These are phyloP conservation scores for Rambutsinella grinnellia DNA, from an alignment of 2,888 invertebrate genomes.

Conservation along the genomic window DNA sequence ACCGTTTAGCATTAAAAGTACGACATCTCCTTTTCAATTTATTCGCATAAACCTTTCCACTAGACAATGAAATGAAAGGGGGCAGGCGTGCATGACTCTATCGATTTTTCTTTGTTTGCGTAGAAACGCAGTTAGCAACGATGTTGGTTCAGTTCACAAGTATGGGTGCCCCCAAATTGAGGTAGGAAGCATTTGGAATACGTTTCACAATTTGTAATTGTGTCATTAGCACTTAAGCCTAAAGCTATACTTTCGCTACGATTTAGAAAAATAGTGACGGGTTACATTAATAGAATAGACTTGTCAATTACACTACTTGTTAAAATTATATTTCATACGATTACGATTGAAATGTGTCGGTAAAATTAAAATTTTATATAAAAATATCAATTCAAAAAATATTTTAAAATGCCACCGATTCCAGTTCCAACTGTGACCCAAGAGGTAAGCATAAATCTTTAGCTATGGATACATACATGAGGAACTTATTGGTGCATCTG, in stretches of 20 bases:
- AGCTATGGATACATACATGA: neutral
- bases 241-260: neutral
- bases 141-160: neutral
- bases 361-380: neutral
- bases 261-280: neutral
- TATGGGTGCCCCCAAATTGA: neutral
- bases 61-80: neutral
- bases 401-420: constrained; percentile 25
- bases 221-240: neutral
- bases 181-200: neutral
- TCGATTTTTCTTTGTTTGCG: constrained; percentile 23
- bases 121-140: constrained; percentile 26
- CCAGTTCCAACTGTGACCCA: constrained; percentile 38
- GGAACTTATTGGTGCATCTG: neutral
- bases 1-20: neutral
- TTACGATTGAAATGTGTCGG: neutral
- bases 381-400: neutral
- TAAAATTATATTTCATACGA: neutral
- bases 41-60: neutral
- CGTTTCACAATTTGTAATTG: neutral
- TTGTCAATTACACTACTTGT: neutral
- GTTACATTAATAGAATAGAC: neutral
- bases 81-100: too few relatives aligned
- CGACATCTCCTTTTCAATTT: neutral
- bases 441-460: constrained; percentile 23